These are phyloP conservation scores for Trachelus stipa DNA, from an alignment of 2,888 invertebrate species.

Conservation along the genomic window DNA sequence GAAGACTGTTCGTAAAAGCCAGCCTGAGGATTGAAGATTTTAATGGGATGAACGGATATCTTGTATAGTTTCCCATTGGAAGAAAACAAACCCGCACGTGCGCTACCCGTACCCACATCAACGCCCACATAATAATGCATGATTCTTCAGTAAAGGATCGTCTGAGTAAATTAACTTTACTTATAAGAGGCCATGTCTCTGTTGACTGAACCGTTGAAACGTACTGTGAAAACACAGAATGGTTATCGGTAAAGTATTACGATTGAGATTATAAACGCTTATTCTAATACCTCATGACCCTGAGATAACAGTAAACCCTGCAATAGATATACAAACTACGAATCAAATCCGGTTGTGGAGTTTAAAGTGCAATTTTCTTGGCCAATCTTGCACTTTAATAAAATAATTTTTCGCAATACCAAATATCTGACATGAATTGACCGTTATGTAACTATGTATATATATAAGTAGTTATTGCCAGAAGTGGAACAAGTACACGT, in stretches of 20 bases:
- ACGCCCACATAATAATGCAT: conserved; percentile 81
- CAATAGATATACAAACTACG: neutral
- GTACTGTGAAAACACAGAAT: conserved; percentile 21
- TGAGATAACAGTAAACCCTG: conserved; percentile 43
- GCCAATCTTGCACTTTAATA: neutral
- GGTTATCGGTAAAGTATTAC: conserved; percentile 33
- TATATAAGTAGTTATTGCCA: neutral
- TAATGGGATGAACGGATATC: conserved; percentile 74
- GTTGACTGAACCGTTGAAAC: neutral
- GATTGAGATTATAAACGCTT: conserved; percentile 6
- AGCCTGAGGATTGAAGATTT: conserved; percentile 81
- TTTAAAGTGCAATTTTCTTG: neutral
- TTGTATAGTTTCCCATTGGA: conserved; percentile 76
- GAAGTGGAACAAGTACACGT: neutral
- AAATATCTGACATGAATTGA: neutral
- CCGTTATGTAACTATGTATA: neutral
- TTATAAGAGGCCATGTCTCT: neutral
- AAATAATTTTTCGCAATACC: neutral
- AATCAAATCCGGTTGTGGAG: neutral
- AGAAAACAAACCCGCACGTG: conserved; percentile 84
- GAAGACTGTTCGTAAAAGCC: conserved; percentile 93
- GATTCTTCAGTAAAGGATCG: conserved; percentile 10
- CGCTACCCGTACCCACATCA: conserved; percentile 95
- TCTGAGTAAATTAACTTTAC: neutral
- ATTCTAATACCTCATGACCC: conserved; percentile 37